These are phyloP conservation scores for Jacana jacana DNA, from an alignment of 2,113 vertebrate species.

Conservation along the genomic window DNA sequence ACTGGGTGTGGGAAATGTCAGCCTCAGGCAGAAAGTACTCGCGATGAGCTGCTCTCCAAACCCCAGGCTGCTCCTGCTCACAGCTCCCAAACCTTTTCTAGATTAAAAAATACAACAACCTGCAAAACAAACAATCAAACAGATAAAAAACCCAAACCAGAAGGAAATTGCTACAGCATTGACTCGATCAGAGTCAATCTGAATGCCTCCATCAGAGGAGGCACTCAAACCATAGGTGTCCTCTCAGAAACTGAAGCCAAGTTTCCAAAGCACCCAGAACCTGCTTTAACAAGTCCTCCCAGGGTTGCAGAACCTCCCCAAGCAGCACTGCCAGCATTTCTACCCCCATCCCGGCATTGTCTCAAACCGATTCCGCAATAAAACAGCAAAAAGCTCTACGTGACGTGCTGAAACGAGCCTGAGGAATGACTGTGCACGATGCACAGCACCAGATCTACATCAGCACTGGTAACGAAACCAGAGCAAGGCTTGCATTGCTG, in stretches of 20 bases:
- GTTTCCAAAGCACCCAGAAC: not conserved
- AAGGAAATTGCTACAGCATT: not conserved
- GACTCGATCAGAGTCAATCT: not conserved
- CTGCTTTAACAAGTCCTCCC: not conserved
- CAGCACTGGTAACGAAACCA: not conserved
- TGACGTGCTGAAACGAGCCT: not conserved
- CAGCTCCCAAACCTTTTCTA: not conserved
- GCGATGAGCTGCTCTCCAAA: not conserved
- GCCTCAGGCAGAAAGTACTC: not conserved
- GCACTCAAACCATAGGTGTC: not conserved
- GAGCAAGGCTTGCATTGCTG: not conserved
- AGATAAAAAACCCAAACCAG: not conserved
- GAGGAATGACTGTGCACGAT: accelerated
- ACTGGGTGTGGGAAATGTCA: not conserved
- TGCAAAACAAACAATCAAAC: not conserved
- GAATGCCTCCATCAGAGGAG: too few species aligned
- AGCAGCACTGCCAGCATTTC: not conserved
- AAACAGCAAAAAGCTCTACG: not conserved
- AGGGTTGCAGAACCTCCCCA: not conserved
- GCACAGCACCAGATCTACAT: not conserved
- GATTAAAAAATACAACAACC: not conserved
- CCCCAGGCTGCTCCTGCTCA: not conserved
- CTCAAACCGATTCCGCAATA: not conserved
- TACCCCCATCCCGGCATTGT: not conserved
- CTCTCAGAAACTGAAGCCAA: not conserved